Evolutionary conservation across 2,888 invertebrate genomes (phyloP), one percentile per base, ranked within the genome.

Genomic region (Himalopsyche anomala): DNA sequence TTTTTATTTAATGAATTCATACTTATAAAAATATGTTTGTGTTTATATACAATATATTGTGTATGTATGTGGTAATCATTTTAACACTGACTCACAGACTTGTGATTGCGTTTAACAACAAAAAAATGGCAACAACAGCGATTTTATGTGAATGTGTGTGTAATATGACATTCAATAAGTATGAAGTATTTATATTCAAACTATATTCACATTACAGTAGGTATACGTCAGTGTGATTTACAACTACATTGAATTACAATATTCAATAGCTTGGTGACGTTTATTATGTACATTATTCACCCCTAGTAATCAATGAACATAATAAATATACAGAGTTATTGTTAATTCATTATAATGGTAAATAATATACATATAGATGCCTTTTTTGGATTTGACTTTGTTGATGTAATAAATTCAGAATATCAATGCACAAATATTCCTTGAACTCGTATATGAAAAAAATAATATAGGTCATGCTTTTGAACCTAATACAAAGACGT

Each of bases 1-100:
- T 17, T 55, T 55, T 17, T 55, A 4, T 17, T 11, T 4, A 55
- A 56, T 4, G 8, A 8, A 62, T 19, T 19, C 28, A 62, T 19
- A 9, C 28, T 6, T 19, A 19, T 62, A 62, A 62, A 62, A 62
- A 19, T n/a, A 62, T 62, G 11, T 56, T 17, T 2, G 11, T 62
- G 62, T 62, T 19, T 62, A 28, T 28, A 28, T 28, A 28, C 28
- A 28, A 28, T 28, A 28, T 28, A 28, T 28, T 28, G 28, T 28
- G 28, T 28, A 28, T 28, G 28, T 62, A 11, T 19, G 19, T 19
- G 19, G 19, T 62, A 17, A 62, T 62, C 19, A 62, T 28, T 3
- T 28, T 11, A 62, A 62, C 19, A 62, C 62, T 62, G 62, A 62
- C 62, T 62, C 62, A 56, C n/a, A 19, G n/a, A 19, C 62, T 62